Evolutionary conservation across 2,888 invertebrate genomes (phyloP).

Genomic region (Folsomia manolachei): DNA sequence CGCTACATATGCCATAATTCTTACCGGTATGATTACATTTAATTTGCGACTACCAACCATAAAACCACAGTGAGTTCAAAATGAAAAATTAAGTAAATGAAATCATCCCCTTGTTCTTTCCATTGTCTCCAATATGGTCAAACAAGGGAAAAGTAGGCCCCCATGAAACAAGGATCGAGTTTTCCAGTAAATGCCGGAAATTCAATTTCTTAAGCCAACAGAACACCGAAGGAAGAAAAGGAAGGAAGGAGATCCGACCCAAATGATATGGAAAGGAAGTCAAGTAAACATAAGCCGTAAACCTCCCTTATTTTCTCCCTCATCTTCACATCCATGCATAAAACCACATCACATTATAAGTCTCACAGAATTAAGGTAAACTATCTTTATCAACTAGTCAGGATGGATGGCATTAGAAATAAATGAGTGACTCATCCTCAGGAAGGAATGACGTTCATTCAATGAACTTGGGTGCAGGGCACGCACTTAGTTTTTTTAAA

Average conservation of each 20-base stretch:
- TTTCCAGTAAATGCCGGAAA: conserved; percentile 11
- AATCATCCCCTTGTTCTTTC: neutral
- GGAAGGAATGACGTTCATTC: too few species aligned
- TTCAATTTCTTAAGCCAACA: conserved; percentile 17
- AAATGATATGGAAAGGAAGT: conserved; percentile 3
- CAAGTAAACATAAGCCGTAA: too few species aligned
- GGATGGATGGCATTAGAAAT: neutral
- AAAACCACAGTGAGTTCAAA: too few species aligned
- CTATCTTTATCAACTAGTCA: neutral
- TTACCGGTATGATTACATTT: neutral
- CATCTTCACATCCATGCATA: conserved; percentile 1
- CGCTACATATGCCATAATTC: neutral
- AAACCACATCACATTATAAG: neutral
- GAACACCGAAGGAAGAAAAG: neutral
- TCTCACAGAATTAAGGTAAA: neutral
- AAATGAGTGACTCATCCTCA: neutral
- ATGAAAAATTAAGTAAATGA: neutral
- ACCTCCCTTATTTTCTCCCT: neutral
- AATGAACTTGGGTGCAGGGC: neutral
- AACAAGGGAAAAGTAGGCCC: neutral
- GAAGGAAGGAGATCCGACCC: conserved; percentile 10
- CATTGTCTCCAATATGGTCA: neutral
- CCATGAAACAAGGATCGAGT: neutral
- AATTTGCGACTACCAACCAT: conserved; percentile 4
- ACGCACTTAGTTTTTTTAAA: neutral